Percentiles rank a stretch among this genome's conserved stretches.
phyloP scores from a whole-genome alignment of 2,888 invertebrate genomes.

The Lobophora halterata region DNA sequence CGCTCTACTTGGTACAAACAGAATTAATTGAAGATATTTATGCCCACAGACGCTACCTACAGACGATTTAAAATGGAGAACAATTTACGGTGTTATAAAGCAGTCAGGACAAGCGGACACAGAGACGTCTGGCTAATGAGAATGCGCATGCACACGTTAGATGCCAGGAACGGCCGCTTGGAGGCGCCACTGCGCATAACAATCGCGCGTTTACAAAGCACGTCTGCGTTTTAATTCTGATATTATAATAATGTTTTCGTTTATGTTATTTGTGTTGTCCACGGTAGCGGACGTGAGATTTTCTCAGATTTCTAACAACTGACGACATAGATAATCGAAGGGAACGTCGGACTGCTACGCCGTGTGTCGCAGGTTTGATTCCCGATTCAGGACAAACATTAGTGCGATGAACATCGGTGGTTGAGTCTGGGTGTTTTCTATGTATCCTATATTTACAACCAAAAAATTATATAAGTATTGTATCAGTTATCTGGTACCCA shows the following conservation, averaged over 20 bases:
- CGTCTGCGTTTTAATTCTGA: slow-evolving; percentile 32
- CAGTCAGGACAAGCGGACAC: slow-evolving; percentile 51
- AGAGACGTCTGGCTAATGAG: slow-evolving; percentile 44
- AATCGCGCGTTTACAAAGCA: slow-evolving; percentile 22
- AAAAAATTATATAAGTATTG: too few relatives aligned
- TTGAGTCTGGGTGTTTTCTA: too few relatives aligned
- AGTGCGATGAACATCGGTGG: too few relatives aligned
- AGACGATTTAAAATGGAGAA: slow-evolving; percentile 42
- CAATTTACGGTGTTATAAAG: slow-evolving; percentile 64
- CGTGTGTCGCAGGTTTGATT: too few relatives aligned
- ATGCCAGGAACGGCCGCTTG: slow-evolving; percentile 33
- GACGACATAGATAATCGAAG: too few relatives aligned
- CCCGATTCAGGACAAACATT: too few relatives aligned
- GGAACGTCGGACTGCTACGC: too few relatives aligned
- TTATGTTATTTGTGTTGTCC: slow-evolving; percentile 1
- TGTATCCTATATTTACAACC: too few relatives aligned
- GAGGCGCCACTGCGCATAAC: slow-evolving; percentile 33
- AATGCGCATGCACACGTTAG: slow-evolving; percentile 44
- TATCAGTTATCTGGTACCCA: too few relatives aligned
- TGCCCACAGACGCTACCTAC: slow-evolving; percentile 32
- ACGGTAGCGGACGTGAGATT: too few relatives aligned
- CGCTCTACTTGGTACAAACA: slow-evolving; percentile 21
- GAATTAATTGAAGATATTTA: slow-evolving; percentile 29
- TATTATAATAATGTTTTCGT: slow-evolving; percentile 16
- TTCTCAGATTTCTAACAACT: too few relatives aligned